Conservation (phyloP, 2,797 vertebrate species). For the Falco naumanni region DNA sequence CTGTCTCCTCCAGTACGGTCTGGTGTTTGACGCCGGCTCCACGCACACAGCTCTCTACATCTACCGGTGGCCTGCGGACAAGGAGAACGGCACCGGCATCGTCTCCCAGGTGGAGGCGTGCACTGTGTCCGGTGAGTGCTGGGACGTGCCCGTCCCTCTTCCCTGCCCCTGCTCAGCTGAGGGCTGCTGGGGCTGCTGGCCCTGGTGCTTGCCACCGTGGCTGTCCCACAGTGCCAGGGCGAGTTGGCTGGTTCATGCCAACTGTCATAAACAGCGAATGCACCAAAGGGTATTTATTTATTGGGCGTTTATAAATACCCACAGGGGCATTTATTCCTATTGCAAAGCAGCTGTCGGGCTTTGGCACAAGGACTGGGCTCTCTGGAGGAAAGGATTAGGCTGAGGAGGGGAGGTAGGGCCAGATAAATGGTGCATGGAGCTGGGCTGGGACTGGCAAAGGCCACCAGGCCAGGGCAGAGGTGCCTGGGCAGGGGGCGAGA, state of each 20-base stretch:
- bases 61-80: slow-evolving; percentile 89
- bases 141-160: neutral
- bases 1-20: slow-evolving; percentile 81
- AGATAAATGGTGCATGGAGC: neutral
- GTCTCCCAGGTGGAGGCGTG: slow-evolving; percentile 87
- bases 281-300: neutral
- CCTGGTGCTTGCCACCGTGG: accelerated
- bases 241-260: neutral
- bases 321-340: neutral
- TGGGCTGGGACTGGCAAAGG: neutral
- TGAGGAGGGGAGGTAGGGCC: neutral
- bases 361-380: neutral
- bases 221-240: neutral
- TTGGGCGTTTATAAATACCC: neutral
- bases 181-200: neutral
- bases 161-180: neutral
- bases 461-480: neutral
- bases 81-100: slow-evolving; percentile 88
- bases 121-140: slow-evolving; percentile 76
- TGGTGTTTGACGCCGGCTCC: slow-evolving; percentile 92
- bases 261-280: neutral
- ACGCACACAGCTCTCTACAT: slow-evolving; percentile 88
- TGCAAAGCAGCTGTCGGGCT: neutral
- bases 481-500: neutral
- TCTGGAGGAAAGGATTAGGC: neutral